A percentile compares a stretch with the other conserved stretches of the same genome.
Conservation (phyloP, 2,888 invertebrate genomes). For the Acleris holmiana region DNA sequence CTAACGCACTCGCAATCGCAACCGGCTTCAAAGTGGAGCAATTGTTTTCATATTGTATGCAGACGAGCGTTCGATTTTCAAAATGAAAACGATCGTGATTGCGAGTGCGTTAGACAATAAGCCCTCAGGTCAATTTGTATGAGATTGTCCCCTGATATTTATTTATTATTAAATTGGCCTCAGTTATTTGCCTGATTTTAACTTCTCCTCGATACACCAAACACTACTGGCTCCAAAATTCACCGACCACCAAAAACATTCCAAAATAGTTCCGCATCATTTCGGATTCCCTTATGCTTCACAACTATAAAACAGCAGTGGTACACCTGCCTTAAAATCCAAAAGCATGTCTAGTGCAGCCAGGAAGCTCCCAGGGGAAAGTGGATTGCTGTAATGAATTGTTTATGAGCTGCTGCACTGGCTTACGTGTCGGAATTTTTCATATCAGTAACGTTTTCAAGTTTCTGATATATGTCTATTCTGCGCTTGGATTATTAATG, state of each 20-base stretch:
- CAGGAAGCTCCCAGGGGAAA: constrained; percentile 15
- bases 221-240: neutral
- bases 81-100: no score
- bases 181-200: no score
- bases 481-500: neutral
- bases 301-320: constrained; percentile 8
- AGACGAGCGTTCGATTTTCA: no score
- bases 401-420: constrained; percentile 19
- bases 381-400: constrained; percentile 35
- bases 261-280: neutral
- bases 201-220: no score
- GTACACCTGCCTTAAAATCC: constrained; percentile 22
- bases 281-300: constrained; percentile 2
- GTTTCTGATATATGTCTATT: neutral
- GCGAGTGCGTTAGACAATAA: no score
- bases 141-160: no score
- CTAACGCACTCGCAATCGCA: no score
- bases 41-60: no score
- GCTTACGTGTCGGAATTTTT: constrained; percentile 19
- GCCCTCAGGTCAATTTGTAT: no score
- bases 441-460: constrained; percentile 18
- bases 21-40: no score
- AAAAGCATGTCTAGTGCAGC: constrained; percentile 17
- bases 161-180: no score
- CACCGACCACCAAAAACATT: neutral